Conservation (phyloP, 2,797 vertebrate species). For the Pantherophis alleghaniensis region DNA sequence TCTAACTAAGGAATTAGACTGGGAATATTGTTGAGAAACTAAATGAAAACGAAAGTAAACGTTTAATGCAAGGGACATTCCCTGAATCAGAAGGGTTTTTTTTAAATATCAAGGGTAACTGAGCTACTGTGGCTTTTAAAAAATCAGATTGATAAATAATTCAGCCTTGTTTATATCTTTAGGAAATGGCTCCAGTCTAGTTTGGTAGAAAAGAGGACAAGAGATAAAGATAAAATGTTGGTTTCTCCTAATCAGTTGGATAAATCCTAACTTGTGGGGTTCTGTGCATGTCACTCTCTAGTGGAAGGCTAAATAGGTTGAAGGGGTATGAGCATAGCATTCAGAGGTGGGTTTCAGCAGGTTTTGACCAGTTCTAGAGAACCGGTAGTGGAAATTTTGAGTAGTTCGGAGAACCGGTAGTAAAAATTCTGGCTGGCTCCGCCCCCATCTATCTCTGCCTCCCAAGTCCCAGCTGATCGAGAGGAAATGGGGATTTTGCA, state of each 20-base stretch:
- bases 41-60: neutral
- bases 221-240: neutral
- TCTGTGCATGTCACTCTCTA: neutral
- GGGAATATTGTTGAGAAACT: neutral
- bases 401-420: too few species aligned
- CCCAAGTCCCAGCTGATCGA: too few species aligned
- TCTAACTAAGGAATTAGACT: neutral
- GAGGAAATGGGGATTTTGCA: too few species aligned
- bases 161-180: neutral
- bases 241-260: neutral
- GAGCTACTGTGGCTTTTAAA: neutral
- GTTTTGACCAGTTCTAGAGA: too few species aligned
- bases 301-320: neutral
- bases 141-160: neutral
- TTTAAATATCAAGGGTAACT: neutral
- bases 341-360: too few species aligned
- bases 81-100: neutral
- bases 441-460: too few species aligned
- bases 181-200: neutral
- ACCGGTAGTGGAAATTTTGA: too few species aligned
- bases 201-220: neutral
- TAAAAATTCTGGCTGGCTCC: too few species aligned
- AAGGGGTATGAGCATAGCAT: neutral
- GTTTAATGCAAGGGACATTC: neutral
- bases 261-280: neutral